phyloP scores from a whole-genome alignment of 2,113 vertebrate genomes.

The Clarias batrachus region DNA sequence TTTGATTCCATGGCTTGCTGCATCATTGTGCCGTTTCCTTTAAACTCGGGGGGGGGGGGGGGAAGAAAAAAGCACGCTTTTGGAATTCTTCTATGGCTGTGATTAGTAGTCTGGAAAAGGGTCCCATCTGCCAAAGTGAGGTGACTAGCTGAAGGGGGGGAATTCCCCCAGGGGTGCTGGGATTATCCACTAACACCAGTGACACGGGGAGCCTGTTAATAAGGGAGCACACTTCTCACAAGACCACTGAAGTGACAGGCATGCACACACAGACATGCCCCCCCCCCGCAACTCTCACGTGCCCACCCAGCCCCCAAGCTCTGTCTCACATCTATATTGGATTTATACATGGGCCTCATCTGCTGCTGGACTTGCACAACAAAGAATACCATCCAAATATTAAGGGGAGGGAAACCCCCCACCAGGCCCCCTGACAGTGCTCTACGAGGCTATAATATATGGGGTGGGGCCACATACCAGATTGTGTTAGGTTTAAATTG shows the following conservation, averaged over 20 bases:
- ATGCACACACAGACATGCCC: constrained; percentile 25
- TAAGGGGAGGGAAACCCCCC: not conserved
- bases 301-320: constrained; percentile 44
- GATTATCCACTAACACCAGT: constrained; percentile 77
- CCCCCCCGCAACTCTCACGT: not conserved
- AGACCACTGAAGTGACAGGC: constrained; percentile 52
- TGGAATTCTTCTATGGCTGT: constrained; percentile 70
- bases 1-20: constrained; percentile 60
- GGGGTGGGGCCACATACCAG: constrained; percentile 65
- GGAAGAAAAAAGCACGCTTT: constrained; percentile 52
- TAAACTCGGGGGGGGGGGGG: constrained; percentile 46
- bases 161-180: constrained; percentile 55
- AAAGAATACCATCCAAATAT: constrained; percentile 59
- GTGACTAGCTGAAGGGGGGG: constrained; percentile 58
- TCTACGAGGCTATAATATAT: constrained; percentile 62
- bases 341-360: constrained; percentile 75
- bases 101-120: constrained; percentile 74
- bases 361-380: constrained; percentile 68
- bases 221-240: constrained; percentile 60
- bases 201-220: constrained; percentile 76
- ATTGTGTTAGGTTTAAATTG: constrained; percentile 73
- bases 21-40: constrained; percentile 60
- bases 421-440: constrained; percentile 1
- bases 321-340: constrained; percentile 67
- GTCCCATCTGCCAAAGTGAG: constrained; percentile 73